These are phyloP conservation scores for Rana temporaria DNA, from an alignment of 2,113 vertebrate genomes.

Conservation along the genomic window DNA sequence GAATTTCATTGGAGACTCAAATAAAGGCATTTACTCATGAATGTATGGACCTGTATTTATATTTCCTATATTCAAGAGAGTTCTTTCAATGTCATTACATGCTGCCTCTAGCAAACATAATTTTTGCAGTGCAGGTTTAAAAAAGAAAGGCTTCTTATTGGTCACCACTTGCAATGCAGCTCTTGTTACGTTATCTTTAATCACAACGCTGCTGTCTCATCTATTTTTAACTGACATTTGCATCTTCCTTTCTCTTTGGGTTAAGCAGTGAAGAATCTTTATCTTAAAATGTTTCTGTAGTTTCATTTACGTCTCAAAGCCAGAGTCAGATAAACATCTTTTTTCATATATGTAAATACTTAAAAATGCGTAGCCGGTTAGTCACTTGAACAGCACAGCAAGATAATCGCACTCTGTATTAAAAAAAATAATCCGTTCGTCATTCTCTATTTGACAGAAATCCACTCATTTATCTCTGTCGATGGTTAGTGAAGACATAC, in stretches of 20 bases:
- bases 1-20: too few relatives aligned
- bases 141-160: too few relatives aligned
- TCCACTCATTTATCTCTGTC: conserved; percentile 58
- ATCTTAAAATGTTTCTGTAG: not conserved
- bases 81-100: too few relatives aligned
- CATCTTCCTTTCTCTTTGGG: not conserved
- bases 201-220: too few relatives aligned
- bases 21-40: too few relatives aligned
- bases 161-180: too few relatives aligned
- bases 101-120: too few relatives aligned
- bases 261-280: not conserved
- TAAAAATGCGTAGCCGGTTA: conserved; percentile 13
- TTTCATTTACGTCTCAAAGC: not conserved
- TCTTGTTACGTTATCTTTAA: too few relatives aligned
- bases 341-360: not conserved
- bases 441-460: conserved; percentile 52
- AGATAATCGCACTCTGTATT: conserved; percentile 45
- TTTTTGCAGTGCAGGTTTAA: too few relatives aligned
- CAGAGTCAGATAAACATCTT: not conserved
- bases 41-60: too few relatives aligned
- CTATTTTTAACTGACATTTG: too few relatives aligned
- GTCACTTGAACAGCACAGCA: conserved; percentile 10
- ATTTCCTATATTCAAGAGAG: too few relatives aligned
- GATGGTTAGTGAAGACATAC: conserved; percentile 21
- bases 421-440: conserved; percentile 40